These are phyloP conservation scores for Potamarius usumacintae DNA, from an alignment of 2,113 vertebrate species.

Conservation along the genomic window DNA sequence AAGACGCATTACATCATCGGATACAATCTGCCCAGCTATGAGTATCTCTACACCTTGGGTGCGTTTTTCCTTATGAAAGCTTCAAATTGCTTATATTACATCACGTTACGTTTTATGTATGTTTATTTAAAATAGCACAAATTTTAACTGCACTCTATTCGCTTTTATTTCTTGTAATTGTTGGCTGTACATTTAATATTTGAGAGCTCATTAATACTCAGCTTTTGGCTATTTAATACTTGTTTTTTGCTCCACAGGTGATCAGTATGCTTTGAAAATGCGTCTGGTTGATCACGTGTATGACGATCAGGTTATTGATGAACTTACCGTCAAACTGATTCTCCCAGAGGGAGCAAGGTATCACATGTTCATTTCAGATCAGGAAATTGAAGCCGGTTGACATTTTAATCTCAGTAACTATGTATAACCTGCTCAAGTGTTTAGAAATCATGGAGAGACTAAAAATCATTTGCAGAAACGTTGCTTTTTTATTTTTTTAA, in stretches of 20 bases:
- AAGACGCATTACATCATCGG: constrained; percentile 98
- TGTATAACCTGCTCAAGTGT: background rate
- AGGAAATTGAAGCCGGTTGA: background rate
- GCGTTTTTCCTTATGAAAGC: constrained; percentile 52
- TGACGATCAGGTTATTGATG: constrained; percentile 95
- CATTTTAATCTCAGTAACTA: background rate
- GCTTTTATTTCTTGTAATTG: background rate
- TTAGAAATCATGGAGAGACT: background rate
- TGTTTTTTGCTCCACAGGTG: constrained; percentile 73
- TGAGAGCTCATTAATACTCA: background rate
- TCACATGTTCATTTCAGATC: background rate
- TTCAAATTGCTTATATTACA: background rate
- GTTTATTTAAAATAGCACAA: background rate
- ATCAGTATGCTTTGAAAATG: constrained; percentile 97
- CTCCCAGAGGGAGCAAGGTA: constrained; percentile 96
- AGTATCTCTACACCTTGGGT: constrained; percentile 97
- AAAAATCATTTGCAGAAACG: background rate
- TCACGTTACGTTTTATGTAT: background rate
- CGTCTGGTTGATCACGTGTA: constrained; percentile 95
- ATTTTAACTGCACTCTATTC: background rate
- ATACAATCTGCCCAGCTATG: constrained; percentile 97
- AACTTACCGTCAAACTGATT: constrained; percentile 90
- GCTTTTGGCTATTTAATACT: background rate
- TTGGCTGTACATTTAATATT: background rate
- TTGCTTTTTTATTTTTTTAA: no score